These are phyloP conservation scores for Ladona fulva DNA, from an alignment of 1,140 invertebrate species.

Conservation along the genomic window DNA sequence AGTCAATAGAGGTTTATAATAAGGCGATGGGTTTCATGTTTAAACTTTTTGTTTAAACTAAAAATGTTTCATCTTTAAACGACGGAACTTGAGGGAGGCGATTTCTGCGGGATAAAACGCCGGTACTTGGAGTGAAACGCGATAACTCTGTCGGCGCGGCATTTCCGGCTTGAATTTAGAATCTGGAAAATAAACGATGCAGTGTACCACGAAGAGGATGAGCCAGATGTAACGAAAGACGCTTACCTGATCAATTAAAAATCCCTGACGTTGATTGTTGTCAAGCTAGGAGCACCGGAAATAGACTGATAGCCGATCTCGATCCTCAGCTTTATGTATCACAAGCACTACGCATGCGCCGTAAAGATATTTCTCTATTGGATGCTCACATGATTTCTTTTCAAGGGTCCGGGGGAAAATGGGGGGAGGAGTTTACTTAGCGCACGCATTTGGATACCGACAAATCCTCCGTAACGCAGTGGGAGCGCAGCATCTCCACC, in stretches of 20 bases:
- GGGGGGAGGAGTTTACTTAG: no score
- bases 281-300: not conserved
- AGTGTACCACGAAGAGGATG: no score
- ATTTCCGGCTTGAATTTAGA: not conserved
- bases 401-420: not conserved
- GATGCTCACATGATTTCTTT: not conserved
- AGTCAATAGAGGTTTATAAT: no score
- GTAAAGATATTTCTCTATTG: not conserved
- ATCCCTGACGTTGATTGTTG: not conserved
- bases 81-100: no score
- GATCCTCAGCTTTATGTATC: conserved; percentile 1
- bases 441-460: no score
- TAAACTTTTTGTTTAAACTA: no score
- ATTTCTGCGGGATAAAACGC: not conserved
- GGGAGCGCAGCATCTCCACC: no score
- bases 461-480: no score
- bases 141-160: not conserved
- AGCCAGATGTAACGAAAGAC: not conserved
- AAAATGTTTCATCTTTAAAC: no score
- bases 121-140: not conserved
- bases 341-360: not conserved
- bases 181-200: not conserved
- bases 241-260: conserved; percentile 1
- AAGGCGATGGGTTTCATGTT: no score
- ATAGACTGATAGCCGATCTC: not conserved